Evolutionary conservation across 2,888 invertebrate genomes (phyloP), one percentile per base, ranked within the genome.

Genomic region (Scaptomyza caliginosa): DNA sequence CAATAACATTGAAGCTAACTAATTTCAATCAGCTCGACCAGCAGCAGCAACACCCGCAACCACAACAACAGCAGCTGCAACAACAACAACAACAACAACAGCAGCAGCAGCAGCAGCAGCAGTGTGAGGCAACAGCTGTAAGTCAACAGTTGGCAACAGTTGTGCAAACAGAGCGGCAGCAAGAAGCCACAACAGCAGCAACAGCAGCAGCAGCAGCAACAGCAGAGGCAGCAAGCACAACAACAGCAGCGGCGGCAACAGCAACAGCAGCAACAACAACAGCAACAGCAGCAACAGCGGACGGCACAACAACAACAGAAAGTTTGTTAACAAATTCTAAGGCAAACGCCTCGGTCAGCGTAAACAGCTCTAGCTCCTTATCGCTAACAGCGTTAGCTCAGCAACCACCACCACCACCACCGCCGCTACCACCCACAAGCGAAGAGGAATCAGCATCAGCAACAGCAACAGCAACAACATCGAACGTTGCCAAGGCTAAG

Each of bases 311-410:
- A 74, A 17, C 65, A 66, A 56, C 34, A 54, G 46, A 56, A 30
- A 62, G 17, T 58, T 59, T 56, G 42, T 56, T 68, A 72, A 76
- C 63, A 71, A 71, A 71, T 60, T 67, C 82, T 74, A 67, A 78
- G 55, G 71, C 67, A 60, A 62, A 65, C 66, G 79, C 87, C 83
- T 79, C 85, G 86, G 79, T 77, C 70, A 67, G 60, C 52, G 54
- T 45, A 51, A 40, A 55, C 54, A 60, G 55, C 56, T 65, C 42
- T 21, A 28, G 23, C 55, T 63, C 56, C 38, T 59, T 59, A 50
- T 52, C 52, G n/a, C 42, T 49, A 54, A 42, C 30, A 57, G 39
- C 54, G 62, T 50, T 55, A 32, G 50, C 56, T 30, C 46, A 57
- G 23, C 49, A 63, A 38, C 56, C 65, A 32, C 52, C 56, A 34